Evolutionary conservation across 2,797 vertebrate species (phyloP).

Genomic region (Trematomus bernacchii): DNA sequence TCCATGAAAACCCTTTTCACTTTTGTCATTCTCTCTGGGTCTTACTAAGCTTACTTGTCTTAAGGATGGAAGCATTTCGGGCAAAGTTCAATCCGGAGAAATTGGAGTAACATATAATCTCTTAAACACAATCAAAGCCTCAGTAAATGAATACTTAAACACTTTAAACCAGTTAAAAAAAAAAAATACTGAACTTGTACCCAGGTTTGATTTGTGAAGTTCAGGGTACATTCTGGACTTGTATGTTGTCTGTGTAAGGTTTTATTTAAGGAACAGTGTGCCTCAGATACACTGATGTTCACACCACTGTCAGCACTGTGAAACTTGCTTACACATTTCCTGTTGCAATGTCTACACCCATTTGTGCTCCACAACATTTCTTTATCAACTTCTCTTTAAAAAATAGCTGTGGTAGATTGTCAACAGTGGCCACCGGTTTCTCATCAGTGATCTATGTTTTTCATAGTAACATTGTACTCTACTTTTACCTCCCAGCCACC

Average conservation of each 20-base stretch:
- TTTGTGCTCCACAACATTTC: background rate
- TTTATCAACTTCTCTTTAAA: background rate
- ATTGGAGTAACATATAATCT: slow-evolving; percentile 33
- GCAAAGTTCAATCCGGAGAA: slow-evolving; percentile 41
- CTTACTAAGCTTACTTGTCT: slow-evolving; percentile 9
- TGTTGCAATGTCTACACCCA: background rate
- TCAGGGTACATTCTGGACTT: background rate
- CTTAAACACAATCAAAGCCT: slow-evolving; percentile 36
- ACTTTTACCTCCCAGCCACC: too few species aligned
- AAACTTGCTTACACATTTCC: slow-evolving; percentile 51
- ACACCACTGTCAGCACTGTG: slow-evolving; percentile 59
- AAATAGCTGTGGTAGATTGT: background rate
- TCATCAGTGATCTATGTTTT: background rate
- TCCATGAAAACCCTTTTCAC: slow-evolving; percentile 27
- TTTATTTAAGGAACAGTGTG: slow-evolving; percentile 11
- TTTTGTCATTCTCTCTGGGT: slow-evolving; percentile 37
- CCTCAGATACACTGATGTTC: background rate
- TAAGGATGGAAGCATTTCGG: slow-evolving; percentile 1
- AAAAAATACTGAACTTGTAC: slow-evolving; percentile 25
- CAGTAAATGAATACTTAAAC: slow-evolving; percentile 33
- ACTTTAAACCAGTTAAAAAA: slow-evolving; percentile 52
- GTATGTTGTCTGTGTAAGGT: slow-evolving; percentile 3
- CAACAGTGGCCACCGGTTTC: background rate
- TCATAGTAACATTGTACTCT: background rate
- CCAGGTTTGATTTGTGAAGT: background rate